Conservation (phyloP, 2,888 invertebrate genomes). For the Lymantria dispar region DNA sequence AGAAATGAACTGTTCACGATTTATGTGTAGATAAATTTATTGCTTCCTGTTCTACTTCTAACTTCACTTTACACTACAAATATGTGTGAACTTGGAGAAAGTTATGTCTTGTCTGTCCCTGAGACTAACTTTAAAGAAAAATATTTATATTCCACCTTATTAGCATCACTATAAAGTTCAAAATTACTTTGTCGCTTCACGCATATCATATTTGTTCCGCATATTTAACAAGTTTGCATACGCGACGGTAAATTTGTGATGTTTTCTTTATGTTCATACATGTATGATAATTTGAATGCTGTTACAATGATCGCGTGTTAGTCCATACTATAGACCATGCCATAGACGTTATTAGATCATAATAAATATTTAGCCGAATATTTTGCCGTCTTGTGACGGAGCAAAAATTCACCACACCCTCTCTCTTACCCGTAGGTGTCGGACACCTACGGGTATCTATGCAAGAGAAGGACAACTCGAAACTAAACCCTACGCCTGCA, state of each 20-base stretch:
- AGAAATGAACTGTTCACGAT: not conserved
- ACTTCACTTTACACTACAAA: conserved; percentile 30
- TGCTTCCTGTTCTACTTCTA: not conserved
- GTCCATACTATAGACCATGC: too few relatives aligned
- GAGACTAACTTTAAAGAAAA: conserved; percentile 7
- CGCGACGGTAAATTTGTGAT: conserved; percentile 6
- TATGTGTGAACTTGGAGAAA: conserved; percentile 65
- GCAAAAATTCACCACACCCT: too few relatives aligned
- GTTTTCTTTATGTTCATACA: not conserved
- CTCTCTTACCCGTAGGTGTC: too few relatives aligned
- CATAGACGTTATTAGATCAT: too few relatives aligned
- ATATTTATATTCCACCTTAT: conserved; percentile 10
- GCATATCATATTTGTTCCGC: conserved; percentile 17
- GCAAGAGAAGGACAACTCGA: too few relatives aligned
- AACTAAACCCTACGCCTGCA: too few relatives aligned
- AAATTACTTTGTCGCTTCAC: conserved; percentile 4
- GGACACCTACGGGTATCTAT: too few relatives aligned
- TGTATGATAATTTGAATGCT: too few relatives aligned
- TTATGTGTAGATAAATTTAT: not conserved
- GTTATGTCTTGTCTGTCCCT: conserved; percentile 34
- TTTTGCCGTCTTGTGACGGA: too few relatives aligned
- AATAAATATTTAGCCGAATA: too few relatives aligned
- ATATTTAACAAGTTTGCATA: conserved; percentile 17
- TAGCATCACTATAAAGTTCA: conserved; percentile 2
- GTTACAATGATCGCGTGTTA: too few relatives aligned